These are phyloP conservation scores for Spondyliosoma cantharus DNA, from an alignment of 2,797 vertebrate genomes.

Conservation along the genomic window DNA sequence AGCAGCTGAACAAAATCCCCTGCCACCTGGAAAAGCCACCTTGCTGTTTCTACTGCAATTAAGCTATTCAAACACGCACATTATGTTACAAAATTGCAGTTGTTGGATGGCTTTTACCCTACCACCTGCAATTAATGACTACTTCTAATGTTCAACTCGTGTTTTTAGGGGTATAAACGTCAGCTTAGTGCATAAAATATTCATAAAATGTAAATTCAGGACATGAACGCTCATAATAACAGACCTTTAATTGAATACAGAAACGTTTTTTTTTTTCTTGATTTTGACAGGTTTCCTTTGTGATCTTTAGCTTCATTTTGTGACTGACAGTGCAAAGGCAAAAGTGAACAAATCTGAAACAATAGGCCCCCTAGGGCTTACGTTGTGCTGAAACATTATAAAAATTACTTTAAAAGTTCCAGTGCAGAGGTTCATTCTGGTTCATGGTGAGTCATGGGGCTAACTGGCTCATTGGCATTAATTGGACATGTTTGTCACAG, in stretches of 20 bases:
- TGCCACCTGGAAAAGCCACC: constrained; percentile 23
- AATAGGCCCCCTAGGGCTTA: constrained; percentile 13
- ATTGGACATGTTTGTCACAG: constrained; percentile 57
- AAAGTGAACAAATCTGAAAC: constrained; percentile 25
- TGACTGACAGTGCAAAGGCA: constrained; percentile 24
- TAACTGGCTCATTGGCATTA: constrained; percentile 54
- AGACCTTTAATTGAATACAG: not conserved
- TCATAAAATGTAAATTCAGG: constrained; percentile 2
- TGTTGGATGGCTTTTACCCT: constrained; percentile 18
- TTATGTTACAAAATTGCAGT: not conserved
- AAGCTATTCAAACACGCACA: constrained; percentile 25
- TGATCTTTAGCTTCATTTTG: constrained; percentile 12
- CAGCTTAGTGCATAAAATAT: not conserved
- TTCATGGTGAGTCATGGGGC: constrained; percentile 36
- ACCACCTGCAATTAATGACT: constrained; percentile 16
- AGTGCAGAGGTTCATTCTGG: constrained; percentile 2
- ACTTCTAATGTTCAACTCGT: not conserved
- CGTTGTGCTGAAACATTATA: not conserved
- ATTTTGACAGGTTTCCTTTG: not conserved
- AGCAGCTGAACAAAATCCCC: constrained; percentile 38
- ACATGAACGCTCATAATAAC: not conserved
- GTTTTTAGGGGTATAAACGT: not conserved
- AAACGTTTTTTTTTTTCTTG: not conserved
- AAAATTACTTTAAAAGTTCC: constrained; percentile 24
- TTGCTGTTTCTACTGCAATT: constrained; percentile 25